Conservation (phyloP, 2,113 vertebrate genomes). For the Pollimyrus isidori region DNA sequence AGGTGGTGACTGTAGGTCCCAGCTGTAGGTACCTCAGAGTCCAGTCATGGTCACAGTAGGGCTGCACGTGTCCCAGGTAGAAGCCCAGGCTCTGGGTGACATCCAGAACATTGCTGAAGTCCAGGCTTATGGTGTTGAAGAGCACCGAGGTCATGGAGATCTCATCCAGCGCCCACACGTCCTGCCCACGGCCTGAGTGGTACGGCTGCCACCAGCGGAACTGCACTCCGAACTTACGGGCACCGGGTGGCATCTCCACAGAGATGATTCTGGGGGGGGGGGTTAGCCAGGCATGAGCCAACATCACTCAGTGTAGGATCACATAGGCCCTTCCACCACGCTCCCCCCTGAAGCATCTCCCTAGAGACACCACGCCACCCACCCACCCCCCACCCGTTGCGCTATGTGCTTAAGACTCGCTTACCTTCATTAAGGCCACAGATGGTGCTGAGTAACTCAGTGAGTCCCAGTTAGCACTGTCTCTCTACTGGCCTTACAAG, state of each 20-base stretch:
- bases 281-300: not conserved
- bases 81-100: slow-evolving; percentile 96
- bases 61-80: slow-evolving; percentile 91
- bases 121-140: slow-evolving; percentile 94
- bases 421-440: slow-evolving; percentile 41
- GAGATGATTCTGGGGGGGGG: slow-evolving; percentile 78
- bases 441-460: slow-evolving; percentile 34
- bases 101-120: slow-evolving; percentile 91
- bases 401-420: slow-evolving; percentile 22
- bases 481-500: not conserved
- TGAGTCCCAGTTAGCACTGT: slow-evolving; percentile 28
- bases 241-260: slow-evolving; percentile 83
- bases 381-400: not conserved
- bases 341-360: not conserved
- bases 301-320: not conserved
- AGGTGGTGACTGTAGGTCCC: not conserved
- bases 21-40: slow-evolving; percentile 74
- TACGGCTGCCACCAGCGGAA: slow-evolving; percentile 99
- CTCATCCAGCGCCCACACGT: slow-evolving; percentile 96
- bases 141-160: slow-evolving; percentile 95
- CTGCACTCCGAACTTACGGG: slow-evolving; percentile 86
- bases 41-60: slow-evolving; percentile 93
- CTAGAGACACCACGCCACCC: not conserved
- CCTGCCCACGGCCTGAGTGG: slow-evolving; percentile 84
- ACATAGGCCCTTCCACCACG: not conserved